A percentile compares a stretch with the other conserved stretches of the same genome.
These are phyloP conservation scores for Alaudala cheleensis DNA, from an alignment of 2,113 vertebrate species.

Conservation along the genomic window DNA sequence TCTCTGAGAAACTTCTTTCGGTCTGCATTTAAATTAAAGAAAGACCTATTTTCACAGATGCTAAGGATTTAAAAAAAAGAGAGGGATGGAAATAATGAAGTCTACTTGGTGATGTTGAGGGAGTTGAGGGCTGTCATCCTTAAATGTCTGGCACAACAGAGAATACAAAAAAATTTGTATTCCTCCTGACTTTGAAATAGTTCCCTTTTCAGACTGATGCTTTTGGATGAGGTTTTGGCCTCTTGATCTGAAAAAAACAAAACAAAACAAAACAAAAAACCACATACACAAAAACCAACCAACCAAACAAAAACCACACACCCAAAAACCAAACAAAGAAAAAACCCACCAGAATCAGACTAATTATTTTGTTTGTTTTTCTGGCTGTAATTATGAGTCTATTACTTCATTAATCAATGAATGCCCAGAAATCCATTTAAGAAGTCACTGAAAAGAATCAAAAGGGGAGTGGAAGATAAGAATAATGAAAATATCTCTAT, in stretches of 20 bases:
- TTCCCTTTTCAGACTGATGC: neutral
- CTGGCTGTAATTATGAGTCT: neutral
- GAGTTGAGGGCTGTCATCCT: neutral
- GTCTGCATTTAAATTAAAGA: neutral
- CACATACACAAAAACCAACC: no score
- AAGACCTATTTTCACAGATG: neutral
- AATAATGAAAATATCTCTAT: neutral
- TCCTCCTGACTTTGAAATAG: neutral
- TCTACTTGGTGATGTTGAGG: neutral
- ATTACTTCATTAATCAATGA: neutral
- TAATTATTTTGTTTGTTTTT: neutral
- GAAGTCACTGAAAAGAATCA: neutral
- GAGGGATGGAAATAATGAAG: neutral
- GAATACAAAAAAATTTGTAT: neutral
- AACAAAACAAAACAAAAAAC: no score
- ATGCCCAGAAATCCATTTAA: neutral
- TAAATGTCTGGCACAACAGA: neutral
- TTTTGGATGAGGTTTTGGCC: neutral
- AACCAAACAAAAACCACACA: no score
- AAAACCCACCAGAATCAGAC: neutral
- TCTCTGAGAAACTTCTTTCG: neutral
- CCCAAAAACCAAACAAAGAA: no score
- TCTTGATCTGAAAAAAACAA: neutral
- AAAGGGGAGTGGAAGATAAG: neutral
- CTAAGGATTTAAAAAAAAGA: neutral